These are phyloP conservation scores for Microcaecilia unicolor DNA, from an alignment of 2,797 vertebrate genomes.

Conservation along the genomic window DNA sequence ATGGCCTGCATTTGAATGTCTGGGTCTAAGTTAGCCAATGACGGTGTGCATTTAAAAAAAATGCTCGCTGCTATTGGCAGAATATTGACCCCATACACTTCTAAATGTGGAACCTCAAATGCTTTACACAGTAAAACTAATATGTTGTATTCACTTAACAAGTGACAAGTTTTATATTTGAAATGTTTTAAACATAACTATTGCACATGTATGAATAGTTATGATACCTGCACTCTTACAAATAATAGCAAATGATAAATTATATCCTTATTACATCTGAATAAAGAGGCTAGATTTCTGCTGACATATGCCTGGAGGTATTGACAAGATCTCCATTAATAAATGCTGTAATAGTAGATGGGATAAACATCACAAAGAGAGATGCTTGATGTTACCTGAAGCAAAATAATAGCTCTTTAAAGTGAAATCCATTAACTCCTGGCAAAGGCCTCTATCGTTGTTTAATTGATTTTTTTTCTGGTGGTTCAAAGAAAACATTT, in stretches of 20 bases:
- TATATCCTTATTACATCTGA: slow-evolving; percentile 4
- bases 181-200: not conserved
- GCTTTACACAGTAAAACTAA: not conserved
- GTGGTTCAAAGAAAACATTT: slow-evolving; percentile 5
- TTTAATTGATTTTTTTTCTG: slow-evolving; percentile 13
- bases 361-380: slow-evolving; percentile 3
- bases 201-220: not conserved
- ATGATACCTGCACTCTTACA: not conserved
- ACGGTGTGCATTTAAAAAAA: too few species aligned
- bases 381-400: slow-evolving; percentile 14
- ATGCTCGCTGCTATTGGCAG: too few species aligned
- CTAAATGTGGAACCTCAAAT: too few species aligned
- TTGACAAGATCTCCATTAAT: slow-evolving; percentile 4
- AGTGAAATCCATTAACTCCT: slow-evolving; percentile 26
- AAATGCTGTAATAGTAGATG: not conserved
- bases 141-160: not conserved
- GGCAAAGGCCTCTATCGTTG: slow-evolving; percentile 13
- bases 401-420: slow-evolving; percentile 7
- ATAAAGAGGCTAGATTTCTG: not conserved
- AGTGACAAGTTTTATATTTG: not conserved
- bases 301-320: not conserved
- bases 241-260: not conserved
- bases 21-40: too few species aligned
- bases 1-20: too few species aligned
- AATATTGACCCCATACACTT: too few species aligned